Evolutionary conservation across 2,888 invertebrate genomes (phyloP), one percentile per base, ranked within the genome.

Genomic region (Megaustenia siamemsis): DNA sequence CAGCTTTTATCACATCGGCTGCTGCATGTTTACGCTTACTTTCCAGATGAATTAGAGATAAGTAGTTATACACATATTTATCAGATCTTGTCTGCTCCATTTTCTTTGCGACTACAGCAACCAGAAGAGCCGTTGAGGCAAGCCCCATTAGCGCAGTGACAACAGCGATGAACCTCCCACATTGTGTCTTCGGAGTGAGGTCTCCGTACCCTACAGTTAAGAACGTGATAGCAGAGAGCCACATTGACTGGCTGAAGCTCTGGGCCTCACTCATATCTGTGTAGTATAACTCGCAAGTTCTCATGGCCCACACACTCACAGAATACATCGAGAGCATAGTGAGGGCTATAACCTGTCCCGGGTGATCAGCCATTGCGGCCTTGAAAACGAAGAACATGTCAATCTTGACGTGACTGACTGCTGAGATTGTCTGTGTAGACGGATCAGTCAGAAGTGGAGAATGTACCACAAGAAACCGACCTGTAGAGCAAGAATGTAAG

Each of bases 201-300:
- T 92, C 91, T 0, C 92, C 92, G 79, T 91, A 91, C 0, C 92
- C 92, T 1, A 92, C 90, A 0, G 92, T 91, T 18, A 92, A 84
- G 81, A 92, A 92, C 1, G 91, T 91, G 38, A 91, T 92, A 10
- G 91, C 91, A 0, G 91, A 88, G 12, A 91, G 86, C 91, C 91
- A 92, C 91, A 92, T 90, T 4, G 90, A 88, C 78, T 91, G 90
- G n/a, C 88, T 43, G 68, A 90, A 89, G 21, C 90, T 89, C n/a
- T 87, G 88, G 56, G 87, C 86, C 18, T 88, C 86, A 18, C 86
- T 82, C 28, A 87, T 82, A 32, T 83, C 69, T 24, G 89, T 88
- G 81, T 91, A 92, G 85, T 92, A 92, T 43, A 90, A 87, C 85
- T 92, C 92, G 77, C 92, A 92, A 3, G 91, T 90, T 79, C 92